Evolutionary conservation across 2,888 invertebrate species (phyloP), one percentile per base, ranked within the genome.

Genomic region (Sesamia inferens): DNA sequence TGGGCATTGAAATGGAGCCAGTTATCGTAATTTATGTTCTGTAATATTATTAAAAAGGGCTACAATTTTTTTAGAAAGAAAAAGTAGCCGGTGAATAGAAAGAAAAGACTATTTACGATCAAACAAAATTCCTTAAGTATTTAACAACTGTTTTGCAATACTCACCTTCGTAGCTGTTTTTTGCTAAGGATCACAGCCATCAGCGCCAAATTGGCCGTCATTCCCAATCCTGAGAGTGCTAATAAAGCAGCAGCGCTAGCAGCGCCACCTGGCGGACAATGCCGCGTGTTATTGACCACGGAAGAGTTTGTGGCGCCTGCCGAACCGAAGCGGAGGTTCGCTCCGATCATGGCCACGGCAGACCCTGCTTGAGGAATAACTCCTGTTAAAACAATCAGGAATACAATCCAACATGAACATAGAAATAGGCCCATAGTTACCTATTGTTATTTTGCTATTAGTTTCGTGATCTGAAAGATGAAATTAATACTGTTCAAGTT

Each of bases 181-280:
- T 98, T 98, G 93, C 97, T 97, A 67, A 98, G 96, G 89, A 98
- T 98, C 83, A 98, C 97, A 14, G 97, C 97, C 98, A 98, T 98
- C 69, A 98, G 97, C 51, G 98, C 97, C 82, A 98, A 94, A 93
- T 98, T 98, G 48, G 98, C 98, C 0, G 97, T 97, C 97, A 98
- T 98, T 74, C 98, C 98, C 80, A 98, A 96, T 7, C 97, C 97
- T 6, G 98, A 98, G 14, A 98, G 96, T 66, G 98, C 97, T 87
- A 98, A 97, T 85, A 98, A 97, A 24, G 98, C 97, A 2, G 97
- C 97, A 5, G 98, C 98, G 92, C 98, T 98, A 4, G 98, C 97
- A 39, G 97, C 97, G 74, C 98, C 98, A 16, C 98, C 98, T 55
- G 98, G 98, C 88, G 98, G 98, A 90, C 98, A 98, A 90, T 97